These are phyloP conservation scores for Desmophyllum pertusum DNA, from an alignment of 92 coral and sea anemone species.

Conservation along the genomic window DNA sequence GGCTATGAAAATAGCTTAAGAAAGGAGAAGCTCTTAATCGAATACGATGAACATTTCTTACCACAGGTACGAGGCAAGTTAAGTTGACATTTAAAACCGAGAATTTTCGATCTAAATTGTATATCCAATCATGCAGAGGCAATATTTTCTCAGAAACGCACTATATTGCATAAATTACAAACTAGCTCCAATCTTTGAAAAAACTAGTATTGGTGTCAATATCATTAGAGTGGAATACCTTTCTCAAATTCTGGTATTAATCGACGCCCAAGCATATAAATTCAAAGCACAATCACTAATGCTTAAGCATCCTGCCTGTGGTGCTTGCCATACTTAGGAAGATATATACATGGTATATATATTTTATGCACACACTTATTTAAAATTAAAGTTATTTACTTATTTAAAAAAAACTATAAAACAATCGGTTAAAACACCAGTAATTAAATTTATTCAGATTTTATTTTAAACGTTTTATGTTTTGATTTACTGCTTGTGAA, in stretches of 20 bases:
- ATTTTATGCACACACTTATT: no score
- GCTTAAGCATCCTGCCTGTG: neutral
- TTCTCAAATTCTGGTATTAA: neutral
- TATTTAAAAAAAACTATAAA: no score
- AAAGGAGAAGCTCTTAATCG: slow-evolving; percentile 2
- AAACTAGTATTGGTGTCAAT: neutral
- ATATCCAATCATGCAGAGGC: neutral
- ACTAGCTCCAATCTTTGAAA: neutral
- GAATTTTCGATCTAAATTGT: neutral
- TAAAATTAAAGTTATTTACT: no score
- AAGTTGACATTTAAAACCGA: neutral
- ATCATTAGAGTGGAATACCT: neutral
- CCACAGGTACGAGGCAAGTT: slow-evolving; percentile 14
- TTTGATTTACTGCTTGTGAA: neutral
- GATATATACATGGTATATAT: no score
- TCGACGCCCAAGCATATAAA: neutral
- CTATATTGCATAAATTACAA: neutral
- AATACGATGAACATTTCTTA: neutral
- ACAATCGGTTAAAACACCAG: neutral
- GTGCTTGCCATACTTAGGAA: no score
- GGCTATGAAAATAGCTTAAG: slow-evolving; percentile 8
- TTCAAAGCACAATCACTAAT: neutral
- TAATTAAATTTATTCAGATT: neutral
- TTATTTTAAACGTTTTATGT: neutral
- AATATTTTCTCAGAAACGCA: neutral